Conservation (phyloP, 2,888 invertebrate genomes). For the Digitonthophagus gazella region DNA sequence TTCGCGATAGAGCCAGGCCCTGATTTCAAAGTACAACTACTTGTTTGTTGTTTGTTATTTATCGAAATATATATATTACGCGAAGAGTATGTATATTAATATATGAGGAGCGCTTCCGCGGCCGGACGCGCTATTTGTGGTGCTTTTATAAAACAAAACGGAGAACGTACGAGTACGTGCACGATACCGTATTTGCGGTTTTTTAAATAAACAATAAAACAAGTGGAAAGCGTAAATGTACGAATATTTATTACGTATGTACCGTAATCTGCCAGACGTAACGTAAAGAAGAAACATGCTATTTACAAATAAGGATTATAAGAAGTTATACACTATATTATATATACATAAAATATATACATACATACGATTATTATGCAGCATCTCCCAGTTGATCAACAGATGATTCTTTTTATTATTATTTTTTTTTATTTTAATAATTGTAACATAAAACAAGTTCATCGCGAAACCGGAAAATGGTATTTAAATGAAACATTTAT, state of each 20-base stretch:
- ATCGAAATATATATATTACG: constrained; percentile 29
- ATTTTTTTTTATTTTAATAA: constrained; percentile 20
- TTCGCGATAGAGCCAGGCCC: constrained; percentile 47
- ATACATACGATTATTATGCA: constrained; percentile 32
- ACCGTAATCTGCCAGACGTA: constrained; percentile 49
- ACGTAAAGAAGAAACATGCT: constrained; percentile 43
- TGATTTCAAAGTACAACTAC: constrained; percentile 54
- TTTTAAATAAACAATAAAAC: constrained; percentile 37
- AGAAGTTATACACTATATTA: constrained; percentile 46
- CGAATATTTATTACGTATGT: constrained; percentile 34
- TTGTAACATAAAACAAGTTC: constrained; percentile 1
- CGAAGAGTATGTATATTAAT: constrained; percentile 25
- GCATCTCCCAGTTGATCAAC: constrained; percentile 25
- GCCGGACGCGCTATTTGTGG: constrained; percentile 24
- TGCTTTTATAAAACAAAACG: constrained; percentile 21
- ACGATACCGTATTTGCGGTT: constrained; percentile 44
- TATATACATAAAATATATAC: constrained; percentile 30
- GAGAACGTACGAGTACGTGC: constrained; percentile 19
- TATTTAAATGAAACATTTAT: constrained; percentile 10
- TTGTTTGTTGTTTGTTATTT: constrained; percentile 49
- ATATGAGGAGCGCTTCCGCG: constrained; percentile 35
- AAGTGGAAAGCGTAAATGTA: constrained; percentile 7
- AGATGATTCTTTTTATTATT: constrained; percentile 16
- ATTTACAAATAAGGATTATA: constrained; percentile 45
- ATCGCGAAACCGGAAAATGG: not conserved